Conservation (phyloP, 2,888 invertebrate species). For the Nudaria mundana region DNA sequence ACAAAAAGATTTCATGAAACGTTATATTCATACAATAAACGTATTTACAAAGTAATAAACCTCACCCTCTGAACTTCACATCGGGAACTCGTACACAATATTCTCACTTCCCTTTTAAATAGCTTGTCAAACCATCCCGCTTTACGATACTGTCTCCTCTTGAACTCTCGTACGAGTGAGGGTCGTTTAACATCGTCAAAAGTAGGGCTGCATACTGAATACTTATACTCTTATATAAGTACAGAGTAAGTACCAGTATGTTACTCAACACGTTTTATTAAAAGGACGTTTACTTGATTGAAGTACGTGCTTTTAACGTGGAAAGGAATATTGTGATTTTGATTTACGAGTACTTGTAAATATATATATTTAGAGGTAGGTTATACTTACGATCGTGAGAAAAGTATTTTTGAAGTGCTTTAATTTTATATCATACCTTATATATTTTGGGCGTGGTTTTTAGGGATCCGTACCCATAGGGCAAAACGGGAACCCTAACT, state of each 20-base stretch:
- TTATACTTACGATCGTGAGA: too few species aligned
- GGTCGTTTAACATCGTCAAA: slow-evolving; percentile 8
- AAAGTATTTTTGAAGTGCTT: too few species aligned
- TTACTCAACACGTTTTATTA: slow-evolving; percentile 13
- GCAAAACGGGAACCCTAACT: too few species aligned
- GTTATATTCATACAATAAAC: not conserved
- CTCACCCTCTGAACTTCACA: slow-evolving; percentile 4
- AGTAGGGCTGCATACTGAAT: slow-evolving; percentile 9
- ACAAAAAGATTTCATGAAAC: too few species aligned
- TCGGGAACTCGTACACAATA: not conserved
- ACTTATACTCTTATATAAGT: slow-evolving; percentile 25
- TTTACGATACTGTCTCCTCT: slow-evolving; percentile 29
- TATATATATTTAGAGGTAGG: too few species aligned
- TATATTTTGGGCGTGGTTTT: too few species aligned
- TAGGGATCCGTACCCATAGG: too few species aligned
- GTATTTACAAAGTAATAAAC: slow-evolving; percentile 1
- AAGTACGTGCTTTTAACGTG: slow-evolving; percentile 3
- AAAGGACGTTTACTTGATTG: slow-evolving; percentile 5
- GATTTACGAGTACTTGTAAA: slow-evolving; percentile 2
- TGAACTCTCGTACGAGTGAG: slow-evolving; percentile 20
- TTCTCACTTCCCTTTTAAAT: slow-evolving; percentile 19
- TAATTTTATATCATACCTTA: too few species aligned
- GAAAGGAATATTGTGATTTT: slow-evolving; percentile 6
- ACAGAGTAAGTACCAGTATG: slow-evolving; percentile 17
- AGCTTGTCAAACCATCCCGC: slow-evolving; percentile 33